Evolutionary conservation across 2,797 vertebrate genomes (phyloP).

Genomic region (Hyperoplus immaculatus): DNA sequence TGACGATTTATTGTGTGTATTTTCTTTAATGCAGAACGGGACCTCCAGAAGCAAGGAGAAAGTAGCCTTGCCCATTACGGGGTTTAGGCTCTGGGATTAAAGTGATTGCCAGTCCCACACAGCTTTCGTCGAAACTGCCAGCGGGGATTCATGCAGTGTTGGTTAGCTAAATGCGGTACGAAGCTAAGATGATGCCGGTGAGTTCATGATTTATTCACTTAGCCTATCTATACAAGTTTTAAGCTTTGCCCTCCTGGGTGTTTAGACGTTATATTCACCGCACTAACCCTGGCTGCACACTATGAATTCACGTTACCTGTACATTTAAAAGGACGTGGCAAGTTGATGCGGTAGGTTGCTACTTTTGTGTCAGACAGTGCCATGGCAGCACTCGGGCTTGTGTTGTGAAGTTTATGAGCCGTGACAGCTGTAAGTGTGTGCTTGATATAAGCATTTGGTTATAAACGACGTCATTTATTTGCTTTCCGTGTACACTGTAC

Average conservation of each 20-base stretch:
- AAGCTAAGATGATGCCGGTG: conserved; percentile 98
- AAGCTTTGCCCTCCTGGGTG: background rate
- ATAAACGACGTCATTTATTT: conserved; percentile 42
- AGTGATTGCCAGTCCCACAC: conserved; percentile 61
- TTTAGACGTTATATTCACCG: background rate
- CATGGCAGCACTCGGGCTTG: background rate
- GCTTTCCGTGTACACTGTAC: background rate
- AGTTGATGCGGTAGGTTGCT: conserved; percentile 23
- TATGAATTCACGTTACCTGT: conserved; percentile 37
- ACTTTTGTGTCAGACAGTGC: conserved; percentile 9
- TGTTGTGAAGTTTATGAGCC: conserved; percentile 31
- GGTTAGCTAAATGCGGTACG: conserved; percentile 91
- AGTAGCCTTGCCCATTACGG: conserved; percentile 66
- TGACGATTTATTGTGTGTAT: conserved; percentile 4
- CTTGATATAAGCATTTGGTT: conserved; percentile 1
- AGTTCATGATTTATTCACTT: conserved; percentile 72
- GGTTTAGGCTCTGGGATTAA: conserved; percentile 69
- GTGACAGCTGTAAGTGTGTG: conserved; percentile 13
- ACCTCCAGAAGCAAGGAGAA: conserved; percentile 52
- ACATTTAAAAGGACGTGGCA: conserved; percentile 70
- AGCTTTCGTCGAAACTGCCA: conserved; percentile 79
- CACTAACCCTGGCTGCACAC: background rate
- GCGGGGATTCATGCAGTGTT: conserved; percentile 67
- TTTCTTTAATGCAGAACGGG: conserved; percentile 55
- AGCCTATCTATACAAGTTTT: conserved; percentile 15